phyloP scores from a whole-genome alignment of 2,113 vertebrate genomes.

The Etheostoma cragini region DNA sequence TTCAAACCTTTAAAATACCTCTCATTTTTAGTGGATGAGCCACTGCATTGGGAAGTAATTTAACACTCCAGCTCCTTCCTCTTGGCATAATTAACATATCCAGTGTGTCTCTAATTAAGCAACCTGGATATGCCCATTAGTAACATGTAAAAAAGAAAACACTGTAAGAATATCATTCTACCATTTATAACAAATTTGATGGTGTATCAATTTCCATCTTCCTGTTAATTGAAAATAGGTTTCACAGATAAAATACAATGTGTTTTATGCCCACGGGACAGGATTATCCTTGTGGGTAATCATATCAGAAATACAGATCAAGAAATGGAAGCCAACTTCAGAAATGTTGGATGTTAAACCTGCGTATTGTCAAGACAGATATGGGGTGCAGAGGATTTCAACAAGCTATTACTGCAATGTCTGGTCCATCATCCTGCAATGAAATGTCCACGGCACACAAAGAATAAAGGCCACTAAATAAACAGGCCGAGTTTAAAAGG shows the following conservation, averaged over 20 bases:
- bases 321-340: constrained; percentile 19
- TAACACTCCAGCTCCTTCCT: constrained; percentile 68
- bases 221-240: constrained; percentile 64
- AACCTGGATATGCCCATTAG: constrained; percentile 63
- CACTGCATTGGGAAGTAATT: constrained; percentile 67
- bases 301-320: constrained; percentile 48
- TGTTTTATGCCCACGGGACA: constrained; percentile 39
- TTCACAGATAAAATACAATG: constrained; percentile 52
- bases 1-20: constrained; percentile 55
- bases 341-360: constrained; percentile 18
- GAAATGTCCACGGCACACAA: constrained; percentile 40
- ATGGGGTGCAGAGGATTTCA: constrained; percentile 41
- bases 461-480: constrained; percentile 63
- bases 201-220: constrained; percentile 63
- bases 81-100: constrained; percentile 68
- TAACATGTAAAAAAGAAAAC: constrained; percentile 39
- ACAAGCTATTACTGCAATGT: constrained; percentile 47
- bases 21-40: constrained; percentile 53
- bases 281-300: constrained; percentile 41
- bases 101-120: constrained; percentile 61
- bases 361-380: constrained; percentile 37
- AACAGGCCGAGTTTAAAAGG: constrained; percentile 60
- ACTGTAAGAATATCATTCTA: constrained; percentile 18
- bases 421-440: constrained; percentile 34
- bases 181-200: constrained; percentile 49